Conservation (phyloP, 2,888 invertebrate species). For the Caenorhabditis wallacei region DNA sequence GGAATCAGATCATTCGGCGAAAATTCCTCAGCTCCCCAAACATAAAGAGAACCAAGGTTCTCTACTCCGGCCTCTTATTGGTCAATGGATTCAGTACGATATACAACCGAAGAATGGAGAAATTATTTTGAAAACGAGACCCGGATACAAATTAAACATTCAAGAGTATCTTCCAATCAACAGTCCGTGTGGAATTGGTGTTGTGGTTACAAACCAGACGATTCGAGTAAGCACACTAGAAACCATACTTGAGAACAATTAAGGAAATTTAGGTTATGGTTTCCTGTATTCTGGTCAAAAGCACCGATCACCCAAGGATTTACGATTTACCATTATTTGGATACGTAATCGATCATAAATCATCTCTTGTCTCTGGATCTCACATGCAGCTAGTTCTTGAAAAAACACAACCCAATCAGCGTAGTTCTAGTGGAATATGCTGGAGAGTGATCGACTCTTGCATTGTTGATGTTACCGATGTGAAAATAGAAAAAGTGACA, state of each 20-base stretch:
- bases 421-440: constrained; percentile 11
- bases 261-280: constrained; percentile 25
- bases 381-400: constrained; percentile 40
- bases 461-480: constrained; percentile 8
- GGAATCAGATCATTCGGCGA: constrained; percentile 23
- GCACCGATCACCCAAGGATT: constrained; percentile 28
- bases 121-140: neutral
- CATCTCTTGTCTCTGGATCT: constrained; percentile 19
- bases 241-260: neutral
- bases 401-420: constrained; percentile 10
- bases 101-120: neutral
- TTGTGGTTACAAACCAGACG: constrained; percentile 2
- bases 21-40: constrained; percentile 32
- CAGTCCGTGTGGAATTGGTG: constrained; percentile 47
- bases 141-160: constrained; percentile 20
- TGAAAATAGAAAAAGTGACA: constrained; percentile 11
- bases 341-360: constrained; percentile 17
- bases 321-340: constrained; percentile 37
- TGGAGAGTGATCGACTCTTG: constrained; percentile 23
- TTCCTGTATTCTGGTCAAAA: constrained; percentile 32
- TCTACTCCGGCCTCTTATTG: constrained; percentile 16
- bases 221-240: constrained; percentile 20
- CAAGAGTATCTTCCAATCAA: constrained; percentile 43
- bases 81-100: constrained; percentile 53
- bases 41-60: constrained; percentile 25